phyloP scores from a whole-genome alignment of 2,113 vertebrate species.

The Bos indicus region DNA sequence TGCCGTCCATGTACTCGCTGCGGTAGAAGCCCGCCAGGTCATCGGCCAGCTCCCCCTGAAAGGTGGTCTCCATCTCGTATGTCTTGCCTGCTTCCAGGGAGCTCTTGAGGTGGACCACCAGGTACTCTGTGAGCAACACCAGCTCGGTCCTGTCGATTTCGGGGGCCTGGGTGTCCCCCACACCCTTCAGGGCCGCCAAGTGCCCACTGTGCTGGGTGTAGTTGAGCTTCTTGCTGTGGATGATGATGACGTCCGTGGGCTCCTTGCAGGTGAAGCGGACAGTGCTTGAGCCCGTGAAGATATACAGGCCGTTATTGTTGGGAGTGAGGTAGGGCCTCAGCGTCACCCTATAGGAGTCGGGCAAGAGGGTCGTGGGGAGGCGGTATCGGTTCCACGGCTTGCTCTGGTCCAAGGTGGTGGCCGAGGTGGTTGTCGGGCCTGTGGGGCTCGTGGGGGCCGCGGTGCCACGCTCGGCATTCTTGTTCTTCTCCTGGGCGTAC shows the following conservation, averaged over 20 bases:
- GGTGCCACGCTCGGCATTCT: conserved; percentile 25
- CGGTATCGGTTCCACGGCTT: conserved; percentile 86
- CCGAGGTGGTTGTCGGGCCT: fast-evolving
- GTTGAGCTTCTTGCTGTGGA: conserved; percentile 92
- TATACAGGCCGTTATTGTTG: conserved; percentile 67
- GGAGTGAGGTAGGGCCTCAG: conserved; percentile 86
- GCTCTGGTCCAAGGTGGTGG: background rate
- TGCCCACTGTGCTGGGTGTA: conserved; percentile 66
- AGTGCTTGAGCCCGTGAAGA: conserved; percentile 85
- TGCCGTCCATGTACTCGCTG: conserved; percentile 87
- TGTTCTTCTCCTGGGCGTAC: conserved; percentile 85
- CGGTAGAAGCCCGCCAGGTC: conserved; percentile 94
- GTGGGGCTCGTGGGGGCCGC: fast-evolving
- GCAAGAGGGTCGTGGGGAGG: conserved; percentile 83
- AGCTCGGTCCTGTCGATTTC: conserved; percentile 73
- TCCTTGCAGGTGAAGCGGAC: conserved; percentile 84
- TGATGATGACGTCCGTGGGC: conserved; percentile 86
- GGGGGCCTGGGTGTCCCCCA: background rate
- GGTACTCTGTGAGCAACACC: conserved; percentile 82
- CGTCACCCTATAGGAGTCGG: conserved; percentile 81
- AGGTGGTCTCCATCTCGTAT: conserved; percentile 84
- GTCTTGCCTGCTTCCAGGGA: conserved; percentile 40
- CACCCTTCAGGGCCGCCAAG: background rate
- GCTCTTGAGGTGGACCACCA: conserved; percentile 83
- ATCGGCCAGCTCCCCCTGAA: conserved; percentile 89